Evolutionary conservation across 2,797 vertebrate genomes (phyloP), one percentile per base, ranked within the genome.

Genomic region (Ataeniobius toweri): DNA sequence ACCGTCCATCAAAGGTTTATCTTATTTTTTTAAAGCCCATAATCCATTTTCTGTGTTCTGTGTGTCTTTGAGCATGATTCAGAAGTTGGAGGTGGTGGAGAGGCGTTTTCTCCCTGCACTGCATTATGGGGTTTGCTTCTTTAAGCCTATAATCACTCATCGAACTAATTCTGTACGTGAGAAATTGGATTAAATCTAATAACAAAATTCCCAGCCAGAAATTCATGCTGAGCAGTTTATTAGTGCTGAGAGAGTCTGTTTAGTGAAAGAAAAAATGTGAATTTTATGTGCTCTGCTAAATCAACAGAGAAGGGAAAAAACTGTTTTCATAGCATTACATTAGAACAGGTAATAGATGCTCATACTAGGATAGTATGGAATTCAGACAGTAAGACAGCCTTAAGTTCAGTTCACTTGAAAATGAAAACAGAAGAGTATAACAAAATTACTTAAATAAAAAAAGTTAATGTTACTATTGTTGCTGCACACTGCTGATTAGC

Each of bases 151-250:
- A 81, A 85, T 85, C 63, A 55, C 68, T 46, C 55, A 82, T 72
- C 61, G 69, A 71, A 82, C 79, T 80, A 14, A 88, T 86, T 85
- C 79, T 61, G 80, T 82, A 53, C 68, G 59, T 80, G 75, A 75
- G 68, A 87, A 88, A 61, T 67, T 59, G 55, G 51, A 79, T 80
- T 72, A 59, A 67, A 74, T 71, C 53, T 67, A 77, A 74, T 71
- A 77, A 48, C 41, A 76, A 70, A 79, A 79, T 31, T 65, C 8
- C 6, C 55, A 58, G 41, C 28, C 16, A 20, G 0, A 12, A 51
- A 48, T 78, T 80, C 46, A 67, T 53, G 71, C 28, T 73, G 70
- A 74, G 39, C 59, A 59, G 71, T 79, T 73, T 68, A 81, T 82
- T 80, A 68, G 55, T 16, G 71, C 31, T 68, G 63, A n/a, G 73